Conservation (phyloP, 1,140 invertebrate species). For the Papilio dardanus region DNA sequence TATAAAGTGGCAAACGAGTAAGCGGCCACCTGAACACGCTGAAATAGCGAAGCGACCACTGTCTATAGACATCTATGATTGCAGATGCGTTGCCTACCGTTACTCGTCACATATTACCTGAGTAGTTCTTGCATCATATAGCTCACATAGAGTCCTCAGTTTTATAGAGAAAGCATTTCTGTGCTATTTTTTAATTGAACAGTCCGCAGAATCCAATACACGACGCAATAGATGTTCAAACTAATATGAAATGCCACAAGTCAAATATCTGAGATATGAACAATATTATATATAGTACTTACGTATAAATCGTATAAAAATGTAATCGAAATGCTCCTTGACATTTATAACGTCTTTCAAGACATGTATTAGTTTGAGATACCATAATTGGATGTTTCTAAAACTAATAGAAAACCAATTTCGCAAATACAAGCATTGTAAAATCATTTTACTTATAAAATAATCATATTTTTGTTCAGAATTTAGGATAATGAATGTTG, state of each 20-base stretch:
- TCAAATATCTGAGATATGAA: neutral
- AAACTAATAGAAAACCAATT: neutral
- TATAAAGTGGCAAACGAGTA: no score
- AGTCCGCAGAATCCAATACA: constrained; percentile 1
- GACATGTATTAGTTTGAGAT: no score
- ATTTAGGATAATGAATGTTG: neutral
- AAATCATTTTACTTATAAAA: no score
- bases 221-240: neutral
- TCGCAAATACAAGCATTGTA: no score
- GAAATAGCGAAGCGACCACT: no score
- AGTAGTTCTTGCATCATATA: neutral
- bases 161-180: neutral
- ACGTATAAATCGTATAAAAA: neutral
- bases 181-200: neutral
- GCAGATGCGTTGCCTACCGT: no score
- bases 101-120: no score
- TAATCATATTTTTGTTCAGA: neutral
- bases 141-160: neutral
- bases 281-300: neutral
- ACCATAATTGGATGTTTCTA: neutral
- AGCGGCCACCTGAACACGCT: no score
- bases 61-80: no score
- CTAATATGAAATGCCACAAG: neutral
- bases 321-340: neutral
- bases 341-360: neutral